Evolutionary conservation across 2,797 vertebrate genomes (phyloP), one percentile per base, ranked within the genome.

Genomic region (Trachurus trachurus): DNA sequence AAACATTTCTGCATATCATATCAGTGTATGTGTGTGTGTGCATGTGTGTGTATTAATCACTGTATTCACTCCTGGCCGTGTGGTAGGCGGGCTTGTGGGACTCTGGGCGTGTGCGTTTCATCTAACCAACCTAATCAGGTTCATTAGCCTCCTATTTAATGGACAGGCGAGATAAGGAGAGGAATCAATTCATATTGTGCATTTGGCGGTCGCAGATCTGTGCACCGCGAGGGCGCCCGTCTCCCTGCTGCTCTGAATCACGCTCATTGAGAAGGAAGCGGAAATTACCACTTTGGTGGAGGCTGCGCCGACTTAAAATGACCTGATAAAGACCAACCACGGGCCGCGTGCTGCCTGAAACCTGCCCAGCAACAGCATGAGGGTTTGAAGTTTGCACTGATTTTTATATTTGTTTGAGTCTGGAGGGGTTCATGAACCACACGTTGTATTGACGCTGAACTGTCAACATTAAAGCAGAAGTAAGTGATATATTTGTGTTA

Each of bases 111-210:
- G 87, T 76, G 88, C 80, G 69, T 52, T 71, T 64, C 79, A 74
- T 83, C 73, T 50, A 54, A 75, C 63, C 78, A 5, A 62, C 63
- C 83, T 66, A 77, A 90, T 92, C 85, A 76, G 80, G 5, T 59
- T 89, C 86, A 86, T 90, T 88, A 91, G 81, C 74, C 58, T 76
- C 42, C 64, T 62, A 64, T 90, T 90, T 91, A 91, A 87, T 49
- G 80, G 83, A 73, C 83, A 68, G 68, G 21, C 45, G 17, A 42
- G 82, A 86, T 84, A 80, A 87, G 81, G 61, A 83, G 73, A 71
- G 40, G 63, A 87, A 87, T 90, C 85, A 86, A 75, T 83, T 88
- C 81, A 79, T 84, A 89, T 91, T 89, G 87, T 84, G 82, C 81
- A 66, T 84, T 88, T 88, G 85, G 81, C 76, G 22, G 81, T 16